phyloP scores from a whole-genome alignment of 1,140 invertebrate species.

The Trichonephila clavipes region DNA sequence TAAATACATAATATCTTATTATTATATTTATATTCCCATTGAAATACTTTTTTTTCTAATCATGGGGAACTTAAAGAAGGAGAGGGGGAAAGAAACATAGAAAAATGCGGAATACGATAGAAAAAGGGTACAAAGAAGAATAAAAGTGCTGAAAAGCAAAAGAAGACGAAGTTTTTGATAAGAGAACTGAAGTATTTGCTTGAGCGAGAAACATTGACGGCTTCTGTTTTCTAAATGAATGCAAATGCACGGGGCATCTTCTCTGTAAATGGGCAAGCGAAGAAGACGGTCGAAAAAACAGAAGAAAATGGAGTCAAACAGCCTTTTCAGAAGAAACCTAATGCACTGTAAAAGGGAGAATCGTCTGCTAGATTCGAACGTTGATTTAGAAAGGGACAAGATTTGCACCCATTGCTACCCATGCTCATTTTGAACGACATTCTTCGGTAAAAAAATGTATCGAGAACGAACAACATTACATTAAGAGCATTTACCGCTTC shows the following conservation, averaged over 20 bases:
- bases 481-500: slow-evolving; percentile 42
- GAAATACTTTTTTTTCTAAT: slow-evolving; percentile 16
- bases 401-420: slow-evolving; percentile 26
- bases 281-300: background rate
- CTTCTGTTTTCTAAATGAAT: slow-evolving; percentile 64
- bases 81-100: background rate
- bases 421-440: slow-evolving; percentile 21
- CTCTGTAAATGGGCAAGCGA: slow-evolving; percentile 53
- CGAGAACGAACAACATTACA: slow-evolving; percentile 34
- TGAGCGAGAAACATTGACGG: slow-evolving; percentile 58
- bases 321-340: slow-evolving; percentile 34
- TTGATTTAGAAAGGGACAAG: slow-evolving; percentile 46
- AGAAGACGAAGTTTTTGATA: slow-evolving; percentile 48
- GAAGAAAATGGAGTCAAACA: slow-evolving; percentile 42
- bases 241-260: slow-evolving; percentile 52
- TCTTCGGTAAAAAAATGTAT: background rate
- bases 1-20: slow-evolving; percentile 22
- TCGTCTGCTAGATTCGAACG: slow-evolving; percentile 44
- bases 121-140: background rate
- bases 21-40: slow-evolving; percentile 11
- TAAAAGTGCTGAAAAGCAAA: slow-evolving; percentile 49
- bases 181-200: slow-evolving; percentile 44
- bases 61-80: background rate
- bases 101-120: background rate
- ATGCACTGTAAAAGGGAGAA: slow-evolving; percentile 59